Percentiles rank a stretch among this genome's conserved stretches.
These are phyloP conservation scores for Pseudomyrmex cubaensis DNA, from an alignment of 1,140 invertebrate genomes.

Conservation along the genomic window DNA sequence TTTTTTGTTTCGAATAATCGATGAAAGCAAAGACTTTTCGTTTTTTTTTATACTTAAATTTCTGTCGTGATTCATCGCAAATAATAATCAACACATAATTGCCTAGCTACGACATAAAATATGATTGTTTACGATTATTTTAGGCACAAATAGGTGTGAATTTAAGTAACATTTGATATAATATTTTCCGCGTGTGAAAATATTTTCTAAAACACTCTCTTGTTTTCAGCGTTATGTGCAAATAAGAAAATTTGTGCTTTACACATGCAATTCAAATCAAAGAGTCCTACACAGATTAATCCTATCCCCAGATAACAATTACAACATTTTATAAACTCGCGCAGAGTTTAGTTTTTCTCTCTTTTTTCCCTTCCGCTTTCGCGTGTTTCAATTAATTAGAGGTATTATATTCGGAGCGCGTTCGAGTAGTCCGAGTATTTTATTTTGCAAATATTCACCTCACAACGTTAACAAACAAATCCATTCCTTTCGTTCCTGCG, in stretches of 20 bases:
- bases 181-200: neutral
- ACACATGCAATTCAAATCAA: constrained; percentile 23
- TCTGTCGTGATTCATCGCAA: no score
- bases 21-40: neutral
- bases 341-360: neutral
- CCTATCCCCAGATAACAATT: constrained; percentile 18
- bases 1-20: neutral
- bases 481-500: neutral
- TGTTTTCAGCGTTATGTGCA: neutral
- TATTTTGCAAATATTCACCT: constrained; percentile 19
- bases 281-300: no score
- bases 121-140: neutral
- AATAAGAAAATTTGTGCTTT: constrained; percentile 5
- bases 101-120: no score
- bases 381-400: constrained; percentile 21
- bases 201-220: neutral
- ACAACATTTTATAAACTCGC: constrained; percentile 6
- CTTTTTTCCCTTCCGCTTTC: neutral
- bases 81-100: no score
- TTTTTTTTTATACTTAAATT: neutral
- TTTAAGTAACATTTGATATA: neutral
- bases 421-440: neutral
- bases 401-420: constrained; percentile 8
- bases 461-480: constrained; percentile 11
- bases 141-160: neutral